Conservation (phyloP, 2,888 invertebrate genomes). For the Leptopilina drosophilae region DNA sequence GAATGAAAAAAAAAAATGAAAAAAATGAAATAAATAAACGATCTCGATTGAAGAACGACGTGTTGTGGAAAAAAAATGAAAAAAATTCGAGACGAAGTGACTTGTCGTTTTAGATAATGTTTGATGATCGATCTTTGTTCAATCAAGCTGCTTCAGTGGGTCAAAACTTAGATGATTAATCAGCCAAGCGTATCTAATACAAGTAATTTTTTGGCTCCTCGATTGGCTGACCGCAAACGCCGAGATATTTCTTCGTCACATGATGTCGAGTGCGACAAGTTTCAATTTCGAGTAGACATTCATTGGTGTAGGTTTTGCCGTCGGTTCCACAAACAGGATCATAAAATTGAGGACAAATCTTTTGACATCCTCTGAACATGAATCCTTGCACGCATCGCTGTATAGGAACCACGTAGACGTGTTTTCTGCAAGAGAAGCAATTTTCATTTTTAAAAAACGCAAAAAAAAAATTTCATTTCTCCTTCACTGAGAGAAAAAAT, state of each 20-base stretch:
- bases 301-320: slow-evolving; percentile 94
- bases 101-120: slow-evolving; percentile 13
- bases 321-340: slow-evolving; percentile 97
- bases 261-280: slow-evolving; percentile 90
- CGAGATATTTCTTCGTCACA: slow-evolving; percentile 88
- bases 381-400: slow-evolving; percentile 91
- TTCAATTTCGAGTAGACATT: slow-evolving; percentile 94
- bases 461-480: no score
- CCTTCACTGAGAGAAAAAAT: no score
- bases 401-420: slow-evolving; percentile 93
- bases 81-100: background rate
- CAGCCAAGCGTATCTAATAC: slow-evolving; percentile 78
- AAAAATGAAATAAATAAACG: background rate
- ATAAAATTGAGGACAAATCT: slow-evolving; percentile 91
- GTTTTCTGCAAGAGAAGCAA: slow-evolving; percentile 81
- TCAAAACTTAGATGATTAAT: slow-evolving; percentile 51
- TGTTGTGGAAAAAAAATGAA: background rate
- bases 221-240: slow-evolving; percentile 90
- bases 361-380: slow-evolving; percentile 91
- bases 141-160: slow-evolving; percentile 40
- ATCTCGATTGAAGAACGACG: slow-evolving; percentile 9
- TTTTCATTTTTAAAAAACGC: background rate
- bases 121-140: slow-evolving; percentile 39
- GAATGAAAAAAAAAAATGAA: background rate
- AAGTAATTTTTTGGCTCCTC: slow-evolving; percentile 93